A percentile compares a stretch with the other conserved stretches of the same genome.
These are phyloP conservation scores for Ancistrus triradiatus DNA, from an alignment of 2,113 vertebrate species.

Conservation along the genomic window DNA sequence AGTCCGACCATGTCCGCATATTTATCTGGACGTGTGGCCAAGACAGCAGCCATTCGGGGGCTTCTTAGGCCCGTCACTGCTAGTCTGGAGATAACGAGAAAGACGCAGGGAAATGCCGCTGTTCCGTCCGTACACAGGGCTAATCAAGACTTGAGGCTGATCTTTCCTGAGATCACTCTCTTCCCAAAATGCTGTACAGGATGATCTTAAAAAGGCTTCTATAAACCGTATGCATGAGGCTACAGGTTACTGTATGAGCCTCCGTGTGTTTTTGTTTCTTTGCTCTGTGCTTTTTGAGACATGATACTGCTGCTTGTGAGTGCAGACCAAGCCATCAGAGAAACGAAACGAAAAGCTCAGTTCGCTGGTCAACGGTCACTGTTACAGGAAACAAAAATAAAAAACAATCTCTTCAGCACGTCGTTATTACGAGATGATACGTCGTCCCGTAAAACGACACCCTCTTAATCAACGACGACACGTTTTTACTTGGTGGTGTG, in stretches of 20 bases:
- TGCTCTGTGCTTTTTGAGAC: neutral
- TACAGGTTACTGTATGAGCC: constrained; percentile 58
- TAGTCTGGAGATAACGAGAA: constrained; percentile 9
- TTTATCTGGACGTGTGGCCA: constrained; percentile 12
- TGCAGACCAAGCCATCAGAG: too few relatives aligned
- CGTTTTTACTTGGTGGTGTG: too few relatives aligned
- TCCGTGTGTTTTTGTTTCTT: neutral
- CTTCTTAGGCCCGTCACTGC: neutral
- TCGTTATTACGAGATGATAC: too few relatives aligned
- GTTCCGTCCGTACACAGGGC: constrained; percentile 11
- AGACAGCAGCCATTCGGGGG: constrained; percentile 5
- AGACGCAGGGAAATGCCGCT: constrained; percentile 6
- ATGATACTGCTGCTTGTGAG: neutral
- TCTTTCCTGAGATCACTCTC: constrained; percentile 49
- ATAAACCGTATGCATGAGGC: constrained; percentile 61
- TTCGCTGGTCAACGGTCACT: too few relatives aligned
- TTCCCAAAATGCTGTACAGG: constrained; percentile 54
- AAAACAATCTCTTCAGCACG: too few relatives aligned
- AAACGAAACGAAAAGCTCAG: too few relatives aligned
- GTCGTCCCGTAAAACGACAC: too few relatives aligned
- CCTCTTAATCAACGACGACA: too few relatives aligned
- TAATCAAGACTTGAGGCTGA: constrained; percentile 51
- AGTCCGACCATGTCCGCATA: constrained; percentile 48
- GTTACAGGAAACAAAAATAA: too few relatives aligned
- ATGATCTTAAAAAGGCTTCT: constrained; percentile 59